Evolutionary conservation across 2,888 invertebrate genomes (phyloP), one percentile per base, ranked within the genome.

Genomic region (Cryptophagus acutangulus): DNA sequence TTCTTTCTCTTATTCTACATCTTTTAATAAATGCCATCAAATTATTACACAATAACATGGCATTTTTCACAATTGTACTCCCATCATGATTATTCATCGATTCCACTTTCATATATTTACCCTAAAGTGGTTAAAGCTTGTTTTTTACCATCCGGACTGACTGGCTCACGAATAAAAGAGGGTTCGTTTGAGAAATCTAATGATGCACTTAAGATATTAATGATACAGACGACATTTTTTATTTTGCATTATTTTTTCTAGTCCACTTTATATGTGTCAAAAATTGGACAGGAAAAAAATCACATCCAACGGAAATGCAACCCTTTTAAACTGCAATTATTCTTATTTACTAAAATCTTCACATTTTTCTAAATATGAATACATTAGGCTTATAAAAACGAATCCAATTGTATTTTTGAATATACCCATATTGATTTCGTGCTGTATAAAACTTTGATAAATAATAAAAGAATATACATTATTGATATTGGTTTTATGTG

Each of bases 401-500:
- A n/a, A n/a, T n/a, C n/a, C n/a, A n/a, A n/a, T n/a, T n/a, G n/a
- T 20, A n/a, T 20, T 20, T 20, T 20, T 20, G 10, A 28, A 28
- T 28, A 20, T 20, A 20, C 9, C 6, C 20, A 20, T 28, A 28
- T 28, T 31, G 31, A 31, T 31, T 31, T 15, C 3, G 16, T 31
- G 15, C 38, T 26, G 30, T 41, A 40, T 38, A 38, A 36, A 39
- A 38, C 43, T 45, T 46, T 54, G 57, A 55, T 63, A 55, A 62
- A 63, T 61, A 62, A 63, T 62, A 55, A 61, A 61, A 59, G 51
- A 57, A 51, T 54, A n/a, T 31, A 49, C 63, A 59, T 61, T 63
- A 64, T 59, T 62, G 56, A 53, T 61, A 63, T 65, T 65, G 62
- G 62, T 62, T 64, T 63, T 65, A 63, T 63, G 62, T 62, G 52